Conservation (phyloP, 2,797 vertebrate genomes). For the Falco biarmicus region DNA sequence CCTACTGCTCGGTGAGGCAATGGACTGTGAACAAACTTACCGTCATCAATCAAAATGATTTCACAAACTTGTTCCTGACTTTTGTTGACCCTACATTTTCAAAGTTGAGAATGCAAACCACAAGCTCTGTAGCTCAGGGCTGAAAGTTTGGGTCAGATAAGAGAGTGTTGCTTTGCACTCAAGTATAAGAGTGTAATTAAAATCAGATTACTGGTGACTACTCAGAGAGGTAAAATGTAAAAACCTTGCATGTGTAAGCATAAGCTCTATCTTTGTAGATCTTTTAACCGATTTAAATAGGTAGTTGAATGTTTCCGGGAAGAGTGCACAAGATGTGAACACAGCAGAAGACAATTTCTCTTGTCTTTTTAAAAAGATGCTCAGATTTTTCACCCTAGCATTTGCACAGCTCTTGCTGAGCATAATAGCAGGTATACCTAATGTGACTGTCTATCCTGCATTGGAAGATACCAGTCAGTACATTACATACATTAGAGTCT, state of each 20-base stretch:
- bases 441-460: background rate
- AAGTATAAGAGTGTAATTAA: background rate
- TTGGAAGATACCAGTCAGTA: background rate
- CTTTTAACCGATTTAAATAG: background rate
- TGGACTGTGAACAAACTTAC: background rate
- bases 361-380: background rate
- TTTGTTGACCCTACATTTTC: background rate
- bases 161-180: background rate
- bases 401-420: background rate
- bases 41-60: conserved; percentile 4
- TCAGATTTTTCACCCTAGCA: background rate
- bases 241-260: background rate
- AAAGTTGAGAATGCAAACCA: background rate
- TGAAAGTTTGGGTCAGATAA: background rate
- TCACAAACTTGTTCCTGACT: conserved; percentile 16
- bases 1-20: background rate
- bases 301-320: background rate
- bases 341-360: background rate
- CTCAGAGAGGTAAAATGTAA: background rate
- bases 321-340: background rate
- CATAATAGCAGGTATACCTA: background rate
- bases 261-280: background rate
- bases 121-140: background rate
- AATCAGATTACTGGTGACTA: background rate
- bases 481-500: background rate